Percentiles rank a stretch among this genome's conserved stretches.
Conservation (phyloP, 2,888 invertebrate species). For the Monopis laevigella region DNA sequence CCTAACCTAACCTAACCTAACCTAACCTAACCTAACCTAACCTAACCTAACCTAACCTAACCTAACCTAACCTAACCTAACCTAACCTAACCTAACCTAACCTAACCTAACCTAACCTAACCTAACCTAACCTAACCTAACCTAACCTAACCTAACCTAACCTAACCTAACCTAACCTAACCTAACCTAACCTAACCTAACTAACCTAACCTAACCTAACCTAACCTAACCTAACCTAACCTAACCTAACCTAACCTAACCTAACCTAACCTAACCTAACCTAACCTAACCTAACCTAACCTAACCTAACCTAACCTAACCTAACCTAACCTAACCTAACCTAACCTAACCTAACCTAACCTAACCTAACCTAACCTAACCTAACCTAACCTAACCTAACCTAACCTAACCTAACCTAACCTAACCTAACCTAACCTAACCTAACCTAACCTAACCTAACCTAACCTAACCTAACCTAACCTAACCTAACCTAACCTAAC, state of each 20-base stretch:
- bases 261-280: conserved; percentile 21
- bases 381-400: conserved; percentile 21
- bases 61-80: conserved; percentile 17
- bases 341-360: conserved; percentile 21
- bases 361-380: conserved; percentile 21
- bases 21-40: conserved; percentile 14
- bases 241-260: conserved; percentile 18
- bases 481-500: conserved; percentile 20
- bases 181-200: conserved; percentile 18
- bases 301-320: conserved; percentile 21
- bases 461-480: conserved; percentile 22
- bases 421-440: conserved; percentile 20
- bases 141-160: conserved; percentile 19
- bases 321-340: conserved; percentile 20
- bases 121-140: conserved; percentile 22
- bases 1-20: conserved; percentile 15
- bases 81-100: conserved; percentile 19
- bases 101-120: conserved; percentile 20
- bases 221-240: conserved; percentile 18
- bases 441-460: conserved; percentile 22
- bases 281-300: conserved; percentile 21
- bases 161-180: conserved; percentile 17
- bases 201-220: conserved; percentile 17
- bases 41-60: conserved; percentile 15
- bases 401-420: conserved; percentile 21